Percentiles rank a stretch among this genome's conserved stretches.
phyloP scores from a whole-genome alignment of 1,140 invertebrate genomes.

The Drosophila athabasca region DNA sequence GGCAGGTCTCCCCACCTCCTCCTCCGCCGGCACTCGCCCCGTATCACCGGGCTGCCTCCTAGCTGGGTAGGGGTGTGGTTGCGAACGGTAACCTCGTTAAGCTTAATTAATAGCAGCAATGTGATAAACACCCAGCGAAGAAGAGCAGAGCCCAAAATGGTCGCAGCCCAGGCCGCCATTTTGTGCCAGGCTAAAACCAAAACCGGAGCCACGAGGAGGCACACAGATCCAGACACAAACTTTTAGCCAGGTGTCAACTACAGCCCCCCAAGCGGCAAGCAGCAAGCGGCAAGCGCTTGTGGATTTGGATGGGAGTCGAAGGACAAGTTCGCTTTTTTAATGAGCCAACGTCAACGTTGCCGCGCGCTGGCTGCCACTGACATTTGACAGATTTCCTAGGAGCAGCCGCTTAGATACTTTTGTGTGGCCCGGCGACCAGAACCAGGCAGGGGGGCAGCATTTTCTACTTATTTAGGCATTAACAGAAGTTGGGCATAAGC shows the following conservation, averaged over 20 bases:
- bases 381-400: conserved; percentile 79
- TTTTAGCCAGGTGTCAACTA: conserved; percentile 75
- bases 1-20: no score
- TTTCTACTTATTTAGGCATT: conserved; percentile 71
- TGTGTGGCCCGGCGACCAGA: background rate
- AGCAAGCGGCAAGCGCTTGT: no score
- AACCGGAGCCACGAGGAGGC: background rate
- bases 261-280: conserved; percentile 42
- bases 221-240: conserved; percentile 29
- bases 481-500: conserved; percentile 25
- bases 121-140: conserved; percentile 79
- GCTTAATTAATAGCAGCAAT: conserved; percentile 84
- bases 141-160: conserved; percentile 54
- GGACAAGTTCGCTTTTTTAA: conserved; percentile 66
- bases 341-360: conserved; percentile 64
- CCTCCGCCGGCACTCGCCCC: background rate
- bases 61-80: conserved; percentile 63
- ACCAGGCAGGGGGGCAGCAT: background rate
- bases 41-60: background rate
- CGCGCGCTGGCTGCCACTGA: conserved; percentile 65
- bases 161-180: conserved; percentile 65
- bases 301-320: background rate
- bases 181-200: conserved; percentile 40
- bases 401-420: conserved; percentile 56
- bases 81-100: conserved; percentile 83